These are phyloP conservation scores for Propithecus perrieri DNA, from an alignment of 2,797 vertebrate genomes.

Conservation along the genomic window DNA sequence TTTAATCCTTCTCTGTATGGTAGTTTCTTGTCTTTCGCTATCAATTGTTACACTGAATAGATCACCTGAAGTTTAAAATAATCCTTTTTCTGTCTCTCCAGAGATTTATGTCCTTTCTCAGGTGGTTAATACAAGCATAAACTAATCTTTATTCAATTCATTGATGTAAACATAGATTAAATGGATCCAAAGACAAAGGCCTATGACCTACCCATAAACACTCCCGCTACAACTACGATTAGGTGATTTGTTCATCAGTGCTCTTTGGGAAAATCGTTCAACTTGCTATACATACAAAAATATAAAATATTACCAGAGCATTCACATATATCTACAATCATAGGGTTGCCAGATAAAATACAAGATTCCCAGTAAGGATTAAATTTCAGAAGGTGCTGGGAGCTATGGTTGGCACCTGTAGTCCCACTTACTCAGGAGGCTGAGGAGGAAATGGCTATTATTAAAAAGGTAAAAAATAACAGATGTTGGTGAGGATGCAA, in stretches of 20 bases:
- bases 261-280: not conserved
- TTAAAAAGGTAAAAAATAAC: not conserved
- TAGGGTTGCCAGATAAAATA: not conserved
- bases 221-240: not conserved
- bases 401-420: not conserved
- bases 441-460: not conserved
- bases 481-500: not conserved
- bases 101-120: not conserved
- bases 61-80: not conserved
- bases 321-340: not conserved
- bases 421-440: not conserved
- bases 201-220: not conserved
- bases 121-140: not conserved
- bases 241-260: not conserved
- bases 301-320: not conserved
- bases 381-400: not conserved
- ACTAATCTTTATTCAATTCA: not conserved
- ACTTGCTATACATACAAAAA: not conserved
- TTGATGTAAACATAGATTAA: not conserved
- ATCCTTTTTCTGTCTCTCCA: not conserved
- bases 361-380: not conserved
- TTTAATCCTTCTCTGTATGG: not conserved
- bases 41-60: not conserved
- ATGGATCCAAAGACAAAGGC: not conserved
- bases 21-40: not conserved